A percentile compares a stretch with the other conserved stretches of the same genome.
phyloP scores from a whole-genome alignment of 2,113 vertebrate species.

The Corynorhinus townsendii region DNA sequence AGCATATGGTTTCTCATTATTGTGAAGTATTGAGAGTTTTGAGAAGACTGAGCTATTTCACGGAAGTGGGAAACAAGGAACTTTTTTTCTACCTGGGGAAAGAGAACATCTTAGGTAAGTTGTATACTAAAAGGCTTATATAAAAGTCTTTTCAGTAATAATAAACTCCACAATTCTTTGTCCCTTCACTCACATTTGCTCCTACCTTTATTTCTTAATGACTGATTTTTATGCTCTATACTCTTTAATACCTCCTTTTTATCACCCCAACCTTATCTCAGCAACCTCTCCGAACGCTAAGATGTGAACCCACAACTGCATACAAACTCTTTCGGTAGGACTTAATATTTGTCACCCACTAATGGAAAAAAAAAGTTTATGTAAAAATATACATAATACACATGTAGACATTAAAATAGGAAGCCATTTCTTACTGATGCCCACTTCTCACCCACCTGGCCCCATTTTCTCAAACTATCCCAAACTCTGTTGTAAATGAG shows the following conservation, averaged over 20 bases:
- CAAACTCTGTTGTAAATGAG: neutral
- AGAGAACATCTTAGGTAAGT: neutral
- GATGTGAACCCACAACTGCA: neutral
- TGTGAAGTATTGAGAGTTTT: conserved; percentile 45
- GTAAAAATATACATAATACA: neutral
- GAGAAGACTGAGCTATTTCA: conserved; percentile 9
- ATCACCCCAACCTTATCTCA: neutral
- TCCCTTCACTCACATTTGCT: neutral
- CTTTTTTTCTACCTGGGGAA: neutral
- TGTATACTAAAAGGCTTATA: neutral
- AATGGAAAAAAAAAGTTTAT: neutral
- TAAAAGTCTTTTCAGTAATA: neutral
- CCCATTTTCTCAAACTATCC: neutral
- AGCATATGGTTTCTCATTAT: conserved; percentile 57
- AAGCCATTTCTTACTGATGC: neutral
- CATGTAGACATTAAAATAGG: neutral
- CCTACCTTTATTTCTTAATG: neutral
- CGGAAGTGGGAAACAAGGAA: neutral
- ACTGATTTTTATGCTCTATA: neutral
- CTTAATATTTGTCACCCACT: neutral
- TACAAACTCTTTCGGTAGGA: neutral
- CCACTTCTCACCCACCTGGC: neutral
- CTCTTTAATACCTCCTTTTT: neutral
- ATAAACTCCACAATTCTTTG: neutral
- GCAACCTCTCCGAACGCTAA: neutral